A percentile compares a stretch with the other conserved stretches of the same genome.
Conservation (phyloP, 2,888 invertebrate genomes). For the Timandra comae region DNA sequence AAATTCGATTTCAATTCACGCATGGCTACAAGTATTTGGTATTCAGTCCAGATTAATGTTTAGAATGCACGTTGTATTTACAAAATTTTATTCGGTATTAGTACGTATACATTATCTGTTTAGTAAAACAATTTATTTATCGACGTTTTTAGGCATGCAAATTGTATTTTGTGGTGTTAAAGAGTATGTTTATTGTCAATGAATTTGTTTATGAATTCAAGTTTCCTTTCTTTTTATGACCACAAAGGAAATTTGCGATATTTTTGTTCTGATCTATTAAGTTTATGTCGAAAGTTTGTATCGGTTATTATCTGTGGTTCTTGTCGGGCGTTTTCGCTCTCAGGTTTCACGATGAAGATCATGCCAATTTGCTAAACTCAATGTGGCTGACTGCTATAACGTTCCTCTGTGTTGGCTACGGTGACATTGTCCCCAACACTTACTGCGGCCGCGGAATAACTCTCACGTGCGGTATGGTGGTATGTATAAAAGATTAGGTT, state of each 20-base stretch:
- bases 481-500: slow-evolving; percentile 80
- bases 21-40: slow-evolving; percentile 68
- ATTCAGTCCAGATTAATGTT: slow-evolving; percentile 61
- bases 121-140: slow-evolving; percentile 53
- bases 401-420: slow-evolving; percentile 99
- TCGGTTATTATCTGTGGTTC: slow-evolving; percentile 68
- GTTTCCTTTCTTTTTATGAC: not conserved
- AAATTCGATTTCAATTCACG: slow-evolving; percentile 48
- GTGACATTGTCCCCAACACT: slow-evolving; percentile 99
- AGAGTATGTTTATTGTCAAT: slow-evolving; percentile 20
- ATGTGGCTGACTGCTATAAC: slow-evolving; percentile 99
- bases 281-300: slow-evolving; percentile 20
- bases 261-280: slow-evolving; percentile 13
- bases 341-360: slow-evolving; percentile 98
- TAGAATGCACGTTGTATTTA: slow-evolving; percentile 73
- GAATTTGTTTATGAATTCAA: not conserved
- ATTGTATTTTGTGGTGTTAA: slow-evolving; percentile 36
- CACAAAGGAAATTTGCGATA: slow-evolving; percentile 6
- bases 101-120: slow-evolving; percentile 50
- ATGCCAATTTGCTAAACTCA: slow-evolving; percentile 98
- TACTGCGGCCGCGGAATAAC: slow-evolving; percentile 99
- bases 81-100: slow-evolving; percentile 50
- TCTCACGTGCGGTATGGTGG: slow-evolving; percentile 99
- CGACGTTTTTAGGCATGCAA: slow-evolving; percentile 57
- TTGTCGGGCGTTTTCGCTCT: slow-evolving; percentile 75